These are phyloP conservation scores for Manduca sexta DNA, from an alignment of 1,140 invertebrate genomes.

Conservation along the genomic window DNA sequence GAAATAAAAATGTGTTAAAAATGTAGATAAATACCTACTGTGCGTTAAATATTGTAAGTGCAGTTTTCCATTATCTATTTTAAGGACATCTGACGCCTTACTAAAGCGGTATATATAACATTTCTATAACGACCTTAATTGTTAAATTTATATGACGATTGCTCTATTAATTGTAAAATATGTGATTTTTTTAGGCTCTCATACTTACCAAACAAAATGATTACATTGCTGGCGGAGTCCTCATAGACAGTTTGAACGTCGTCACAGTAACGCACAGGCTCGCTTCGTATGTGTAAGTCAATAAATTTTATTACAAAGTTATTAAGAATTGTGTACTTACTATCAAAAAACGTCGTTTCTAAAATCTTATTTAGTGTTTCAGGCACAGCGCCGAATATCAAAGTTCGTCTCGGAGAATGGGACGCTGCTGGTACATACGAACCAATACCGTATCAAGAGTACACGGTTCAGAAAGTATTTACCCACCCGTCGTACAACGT, in stretches of 20 bases:
- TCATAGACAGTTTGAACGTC: conserved; percentile 77
- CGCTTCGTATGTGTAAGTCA: conserved; percentile 74
- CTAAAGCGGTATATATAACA: no score
- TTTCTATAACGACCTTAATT: no score
- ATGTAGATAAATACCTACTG: no score
- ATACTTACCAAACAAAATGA: conserved; percentile 71
- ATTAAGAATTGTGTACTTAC: conserved; percentile 3
- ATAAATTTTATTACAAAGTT: not conserved
- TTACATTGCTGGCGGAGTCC: conserved; percentile 80
- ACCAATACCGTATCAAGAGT: conserved; percentile 76
- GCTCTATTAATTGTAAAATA: not conserved
- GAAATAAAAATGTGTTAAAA: no score
- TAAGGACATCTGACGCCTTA: no score
- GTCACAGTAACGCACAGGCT: conserved; percentile 82
- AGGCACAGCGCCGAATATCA: conserved; percentile 66
- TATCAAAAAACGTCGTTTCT: not conserved
- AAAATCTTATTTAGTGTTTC: conserved; percentile 39
- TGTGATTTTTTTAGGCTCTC: conserved; percentile 47
- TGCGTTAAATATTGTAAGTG: no score
- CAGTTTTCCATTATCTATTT: no score
- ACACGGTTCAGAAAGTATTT: conserved; percentile 71
- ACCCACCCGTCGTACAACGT: conserved; percentile 79
- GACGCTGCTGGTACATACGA: conserved; percentile 76
- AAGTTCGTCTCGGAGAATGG: conserved; percentile 82
- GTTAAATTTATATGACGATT: no score